Conservation (phyloP, 2,888 invertebrate genomes). For the Pyrochroa serraticornis region DNA sequence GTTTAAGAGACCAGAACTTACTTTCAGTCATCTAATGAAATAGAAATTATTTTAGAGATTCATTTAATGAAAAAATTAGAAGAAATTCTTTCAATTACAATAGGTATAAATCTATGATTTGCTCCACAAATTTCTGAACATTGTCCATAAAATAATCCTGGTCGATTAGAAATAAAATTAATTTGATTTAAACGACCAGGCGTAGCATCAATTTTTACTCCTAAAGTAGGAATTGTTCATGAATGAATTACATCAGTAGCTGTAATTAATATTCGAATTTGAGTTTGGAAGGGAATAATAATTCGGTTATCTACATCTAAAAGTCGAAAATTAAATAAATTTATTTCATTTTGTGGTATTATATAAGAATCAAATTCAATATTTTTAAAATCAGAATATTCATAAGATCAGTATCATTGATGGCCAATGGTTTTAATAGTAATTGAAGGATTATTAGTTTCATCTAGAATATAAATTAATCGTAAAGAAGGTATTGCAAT, state of each 20-base stretch:
- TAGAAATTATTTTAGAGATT: conserved; percentile 60
- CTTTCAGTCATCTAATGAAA: conserved; percentile 71
- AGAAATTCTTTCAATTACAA: conserved; percentile 67
- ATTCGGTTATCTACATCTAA: conserved; percentile 70
- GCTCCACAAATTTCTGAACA: conserved; percentile 84
- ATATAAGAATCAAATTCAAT: conserved; percentile 70
- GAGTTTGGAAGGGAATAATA: conserved; percentile 64
- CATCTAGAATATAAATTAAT: conserved; percentile 67
- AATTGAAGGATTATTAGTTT: conserved; percentile 65
- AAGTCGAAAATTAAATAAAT: conserved; percentile 61
- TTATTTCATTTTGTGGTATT: conserved; percentile 59
- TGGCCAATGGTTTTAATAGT: conserved; percentile 69
- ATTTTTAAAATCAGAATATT: conserved; percentile 65
- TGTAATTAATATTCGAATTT: conserved; percentile 68
- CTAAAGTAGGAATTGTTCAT: conserved; percentile 68
- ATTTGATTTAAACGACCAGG: conserved; percentile 71
- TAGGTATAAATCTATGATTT: conserved; percentile 82
- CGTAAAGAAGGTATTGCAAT: conserved; percentile 68
- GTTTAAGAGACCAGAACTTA: conserved; percentile 75
- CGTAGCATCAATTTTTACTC: conserved; percentile 69
- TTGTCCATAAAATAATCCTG: conserved; percentile 74
- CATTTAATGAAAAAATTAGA: conserved; percentile 65
- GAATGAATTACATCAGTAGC: conserved; percentile 72
- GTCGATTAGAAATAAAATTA: conserved; percentile 66
- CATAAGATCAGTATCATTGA: conserved; percentile 62